Percentiles rank a stretch among this genome's conserved stretches.
phyloP scores from a whole-genome alignment of 1,140 invertebrate genomes.

The Vollenhovia emeryi region DNA sequence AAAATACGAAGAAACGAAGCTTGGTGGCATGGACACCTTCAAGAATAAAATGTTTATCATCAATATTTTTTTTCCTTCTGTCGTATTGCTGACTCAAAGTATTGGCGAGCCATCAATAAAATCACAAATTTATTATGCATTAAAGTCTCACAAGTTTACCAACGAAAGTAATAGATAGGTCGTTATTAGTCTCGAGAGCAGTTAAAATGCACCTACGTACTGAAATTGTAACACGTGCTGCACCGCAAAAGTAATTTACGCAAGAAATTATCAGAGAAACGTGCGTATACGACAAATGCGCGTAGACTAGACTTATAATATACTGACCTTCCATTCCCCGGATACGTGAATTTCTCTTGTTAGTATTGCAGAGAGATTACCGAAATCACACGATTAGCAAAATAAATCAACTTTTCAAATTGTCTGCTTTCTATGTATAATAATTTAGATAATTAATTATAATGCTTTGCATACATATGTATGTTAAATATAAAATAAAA shows the following conservation, averaged over 20 bases:
- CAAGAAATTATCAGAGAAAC: conserved; percentile 33
- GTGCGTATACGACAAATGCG: neutral
- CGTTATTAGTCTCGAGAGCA: neutral
- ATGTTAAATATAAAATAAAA: neutral
- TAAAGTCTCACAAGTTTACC: neutral
- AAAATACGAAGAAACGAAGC: neutral
- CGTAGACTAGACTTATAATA: neutral
- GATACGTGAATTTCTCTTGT: conserved; percentile 13
- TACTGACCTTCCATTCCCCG: conserved; percentile 23
- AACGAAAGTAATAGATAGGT: neutral
- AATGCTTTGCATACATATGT: neutral
- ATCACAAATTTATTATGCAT: neutral
- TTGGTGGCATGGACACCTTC: neutral
- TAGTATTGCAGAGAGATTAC: neutral
- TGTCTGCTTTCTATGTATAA: neutral
- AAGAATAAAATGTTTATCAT: conserved; percentile 1
- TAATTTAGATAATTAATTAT: neutral
- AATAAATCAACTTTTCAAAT: neutral
- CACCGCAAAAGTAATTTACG: neutral
- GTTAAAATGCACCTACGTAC: neutral
- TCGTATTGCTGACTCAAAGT: neutral
- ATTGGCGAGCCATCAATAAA: neutral
- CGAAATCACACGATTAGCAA: neutral
- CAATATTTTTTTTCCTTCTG: neutral
- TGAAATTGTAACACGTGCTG: neutral